Evolutionary conservation across 2,888 invertebrate species (phyloP).

Genomic region (Trissolcus japonicus): DNA sequence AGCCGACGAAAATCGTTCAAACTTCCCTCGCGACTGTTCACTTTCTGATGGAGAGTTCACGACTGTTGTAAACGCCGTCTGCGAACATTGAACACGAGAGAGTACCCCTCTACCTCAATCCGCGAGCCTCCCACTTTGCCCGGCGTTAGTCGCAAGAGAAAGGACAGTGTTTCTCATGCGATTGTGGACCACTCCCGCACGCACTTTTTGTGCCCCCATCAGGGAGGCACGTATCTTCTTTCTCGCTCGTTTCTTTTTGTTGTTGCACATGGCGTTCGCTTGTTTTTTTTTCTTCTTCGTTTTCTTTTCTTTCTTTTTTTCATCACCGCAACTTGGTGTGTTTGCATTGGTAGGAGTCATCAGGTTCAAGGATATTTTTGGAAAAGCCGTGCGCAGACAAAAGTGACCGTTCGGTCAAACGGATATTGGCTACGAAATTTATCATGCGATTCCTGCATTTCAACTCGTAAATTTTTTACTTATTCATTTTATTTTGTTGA

Average conservation of each 20-base stretch:
- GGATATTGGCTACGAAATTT: no score
- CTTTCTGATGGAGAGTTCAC: constrained; percentile 66
- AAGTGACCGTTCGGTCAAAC: neutral
- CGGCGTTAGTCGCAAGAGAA: constrained; percentile 67
- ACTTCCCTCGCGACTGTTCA: constrained; percentile 62
- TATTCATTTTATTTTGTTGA: no score
- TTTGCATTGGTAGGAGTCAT: constrained; percentile 13
- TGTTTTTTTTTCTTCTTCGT: no score
- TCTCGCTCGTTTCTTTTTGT: constrained; percentile 30
- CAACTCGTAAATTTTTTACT: no score
- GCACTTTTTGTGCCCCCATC: constrained; percentile 35
- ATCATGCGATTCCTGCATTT: no score
- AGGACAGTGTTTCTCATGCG: constrained; percentile 72
- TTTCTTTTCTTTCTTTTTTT: neutral
- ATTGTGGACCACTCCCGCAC: constrained; percentile 42
- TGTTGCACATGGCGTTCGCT: constrained; percentile 11
- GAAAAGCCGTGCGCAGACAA: constrained; percentile 3
- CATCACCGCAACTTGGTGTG: constrained; percentile 1
- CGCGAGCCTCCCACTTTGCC: constrained; percentile 57
- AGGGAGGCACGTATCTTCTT: constrained; percentile 15
- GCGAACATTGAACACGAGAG: constrained; percentile 63
- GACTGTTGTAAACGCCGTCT: constrained; percentile 69
- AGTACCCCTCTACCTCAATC: constrained; percentile 49
- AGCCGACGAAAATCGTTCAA: constrained; percentile 39
- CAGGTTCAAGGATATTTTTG: constrained; percentile 43